phyloP scores from a whole-genome alignment of 2,797 vertebrate species.

The Myiothlypis chrysogaster region DNA sequence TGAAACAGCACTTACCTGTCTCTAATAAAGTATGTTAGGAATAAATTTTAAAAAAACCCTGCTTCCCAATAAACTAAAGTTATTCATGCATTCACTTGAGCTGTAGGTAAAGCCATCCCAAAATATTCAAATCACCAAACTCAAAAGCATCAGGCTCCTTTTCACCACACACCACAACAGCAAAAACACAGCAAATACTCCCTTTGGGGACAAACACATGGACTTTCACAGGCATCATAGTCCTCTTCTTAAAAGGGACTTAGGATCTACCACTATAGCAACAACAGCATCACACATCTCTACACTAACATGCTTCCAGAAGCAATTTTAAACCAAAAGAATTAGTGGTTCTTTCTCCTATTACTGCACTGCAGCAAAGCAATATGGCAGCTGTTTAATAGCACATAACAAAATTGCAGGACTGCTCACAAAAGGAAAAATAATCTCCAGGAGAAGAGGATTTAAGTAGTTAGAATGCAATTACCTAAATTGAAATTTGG shows the following conservation, averaged over 20 bases:
- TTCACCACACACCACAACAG: not conserved
- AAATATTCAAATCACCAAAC: not conserved
- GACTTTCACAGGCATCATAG: not conserved
- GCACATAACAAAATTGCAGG: constrained; percentile 31
- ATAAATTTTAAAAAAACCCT: not conserved
- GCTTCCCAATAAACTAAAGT: not conserved
- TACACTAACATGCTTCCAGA: not conserved
- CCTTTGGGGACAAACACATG: not conserved
- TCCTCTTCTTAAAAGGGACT: not conserved
- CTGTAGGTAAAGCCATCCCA: not conserved
- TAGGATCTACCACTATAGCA: not conserved
- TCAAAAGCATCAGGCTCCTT: not conserved
- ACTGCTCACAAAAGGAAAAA: constrained; percentile 17
- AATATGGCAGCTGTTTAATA: constrained; percentile 41
- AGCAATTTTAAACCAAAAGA: not conserved
- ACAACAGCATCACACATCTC: not conserved
- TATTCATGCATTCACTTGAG: not conserved
- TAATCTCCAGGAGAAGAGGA: constrained; percentile 11
- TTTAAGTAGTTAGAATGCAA: constrained; percentile 52
- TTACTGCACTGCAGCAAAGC: constrained; percentile 45
- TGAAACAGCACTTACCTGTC: not conserved
- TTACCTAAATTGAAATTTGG: constrained; percentile 51
- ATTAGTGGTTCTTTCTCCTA: not conserved
- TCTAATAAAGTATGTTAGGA: not conserved
- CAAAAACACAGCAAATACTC: not conserved